Evolutionary conservation across 2,113 vertebrate species (phyloP).

Genomic region (Plotosus lineatus): DNA sequence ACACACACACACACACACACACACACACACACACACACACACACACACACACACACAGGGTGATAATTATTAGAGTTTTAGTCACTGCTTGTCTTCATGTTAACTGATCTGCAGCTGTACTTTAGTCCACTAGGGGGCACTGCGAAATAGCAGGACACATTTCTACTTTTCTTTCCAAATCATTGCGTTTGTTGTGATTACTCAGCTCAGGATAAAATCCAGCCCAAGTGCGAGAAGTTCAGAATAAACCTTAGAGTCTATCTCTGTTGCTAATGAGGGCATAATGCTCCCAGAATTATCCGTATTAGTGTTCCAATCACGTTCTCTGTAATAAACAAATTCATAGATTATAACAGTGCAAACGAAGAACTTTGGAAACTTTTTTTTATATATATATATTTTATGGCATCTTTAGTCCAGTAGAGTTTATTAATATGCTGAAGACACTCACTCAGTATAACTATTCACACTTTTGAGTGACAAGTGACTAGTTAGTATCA

Average conservation of each 20-base stretch:
- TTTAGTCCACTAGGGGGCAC: conserved; percentile 41
- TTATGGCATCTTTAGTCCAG: not conserved
- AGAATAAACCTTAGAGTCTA: not conserved
- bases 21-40: no score
- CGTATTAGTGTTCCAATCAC: not conserved
- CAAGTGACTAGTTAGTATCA: not conserved
- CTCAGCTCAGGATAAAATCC: conserved; percentile 7
- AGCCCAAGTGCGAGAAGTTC: not conserved
- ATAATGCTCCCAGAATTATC: not conserved
- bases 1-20: no score
- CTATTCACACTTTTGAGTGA: not conserved
- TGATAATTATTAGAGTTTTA: conserved; percentile 2
- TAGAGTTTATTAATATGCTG: not conserved
- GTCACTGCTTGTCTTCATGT: not conserved
- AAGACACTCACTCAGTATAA: not conserved
- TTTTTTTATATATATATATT: not conserved
- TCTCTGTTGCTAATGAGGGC: conserved; percentile 8
- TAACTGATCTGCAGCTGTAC: not conserved
- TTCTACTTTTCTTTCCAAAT: not conserved
- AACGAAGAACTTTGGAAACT: not conserved
- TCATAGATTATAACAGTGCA: not conserved
- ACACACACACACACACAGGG: no score
- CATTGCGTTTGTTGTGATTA: not conserved
- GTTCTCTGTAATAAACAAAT: not conserved
- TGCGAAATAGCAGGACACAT: conserved; percentile 22